A percentile compares a stretch with the other conserved stretches of the same genome.
These are phyloP conservation scores for Paracanthobrama guichenoti DNA, from an alignment of 2,113 vertebrate genomes.

Conservation along the genomic window DNA sequence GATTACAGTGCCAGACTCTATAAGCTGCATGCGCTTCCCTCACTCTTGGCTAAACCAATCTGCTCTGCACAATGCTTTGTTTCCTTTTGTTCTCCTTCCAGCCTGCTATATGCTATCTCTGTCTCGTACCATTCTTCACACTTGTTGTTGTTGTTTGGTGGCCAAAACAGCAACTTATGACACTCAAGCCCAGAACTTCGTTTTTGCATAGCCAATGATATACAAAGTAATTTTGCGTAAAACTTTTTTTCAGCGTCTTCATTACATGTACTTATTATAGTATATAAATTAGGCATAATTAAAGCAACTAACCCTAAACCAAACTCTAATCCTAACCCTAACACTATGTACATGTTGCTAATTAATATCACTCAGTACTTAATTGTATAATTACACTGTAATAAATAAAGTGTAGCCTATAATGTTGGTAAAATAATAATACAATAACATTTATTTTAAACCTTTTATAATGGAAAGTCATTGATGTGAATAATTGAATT, in stretches of 20 bases:
- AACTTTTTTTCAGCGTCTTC: background rate
- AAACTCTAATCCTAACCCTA: background rate
- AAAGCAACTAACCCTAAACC: background rate
- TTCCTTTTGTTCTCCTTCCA: conserved; percentile 68
- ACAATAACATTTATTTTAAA: background rate
- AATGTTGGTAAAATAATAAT: background rate
- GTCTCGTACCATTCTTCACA: conserved; percentile 22
- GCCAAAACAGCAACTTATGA: conserved; percentile 65
- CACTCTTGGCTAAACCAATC: conserved; percentile 70
- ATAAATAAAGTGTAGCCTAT: background rate
- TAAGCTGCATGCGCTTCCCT: conserved; percentile 56
- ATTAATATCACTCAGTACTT: background rate
- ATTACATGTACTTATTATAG: background rate
- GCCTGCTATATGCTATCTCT: conserved; percentile 69
- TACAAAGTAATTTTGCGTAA: background rate
- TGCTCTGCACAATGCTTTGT: conserved; percentile 72
- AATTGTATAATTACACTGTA: background rate
- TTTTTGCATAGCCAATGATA: background rate
- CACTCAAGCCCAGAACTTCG: conserved; percentile 64
- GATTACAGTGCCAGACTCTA: conserved; percentile 65
- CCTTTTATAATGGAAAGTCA: background rate
- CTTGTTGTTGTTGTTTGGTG: conserved; percentile 62
- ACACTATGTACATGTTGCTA: background rate
- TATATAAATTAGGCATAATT: background rate
- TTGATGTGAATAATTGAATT: background rate